Conservation (phyloP, 2,113 vertebrate genomes). For the Thunnus maccoyii region DNA sequence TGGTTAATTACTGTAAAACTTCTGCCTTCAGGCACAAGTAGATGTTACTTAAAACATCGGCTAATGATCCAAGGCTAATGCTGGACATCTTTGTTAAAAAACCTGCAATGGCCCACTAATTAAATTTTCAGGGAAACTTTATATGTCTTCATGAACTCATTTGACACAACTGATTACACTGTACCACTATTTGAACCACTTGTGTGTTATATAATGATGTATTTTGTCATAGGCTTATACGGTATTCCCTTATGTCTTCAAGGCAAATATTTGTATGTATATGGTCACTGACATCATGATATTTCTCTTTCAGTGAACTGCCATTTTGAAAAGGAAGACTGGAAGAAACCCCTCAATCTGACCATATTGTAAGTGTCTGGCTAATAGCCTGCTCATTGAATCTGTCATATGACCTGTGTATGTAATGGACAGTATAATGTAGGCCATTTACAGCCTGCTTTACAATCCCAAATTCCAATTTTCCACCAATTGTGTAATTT, state of each 20-base stretch:
- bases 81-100: slow-evolving; percentile 42
- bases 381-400: not conserved
- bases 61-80: slow-evolving; percentile 32
- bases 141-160: slow-evolving; percentile 25
- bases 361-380: slow-evolving; percentile 63
- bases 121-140: slow-evolving; percentile 11
- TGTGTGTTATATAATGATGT: not conserved
- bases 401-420: slow-evolving; percentile 6
- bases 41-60: slow-evolving; percentile 71
- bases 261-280: not conserved
- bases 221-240: not conserved
- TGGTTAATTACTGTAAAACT: slow-evolving; percentile 59
- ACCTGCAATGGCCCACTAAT: slow-evolving; percentile 29
- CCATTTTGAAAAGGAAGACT: slow-evolving; percentile 31
- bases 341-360: slow-evolving; percentile 21
- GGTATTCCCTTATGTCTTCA: not conserved
- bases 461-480: slow-evolving; percentile 33
- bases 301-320: slow-evolving; percentile 66
- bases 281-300: slow-evolving; percentile 6
- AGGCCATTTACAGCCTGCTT: slow-evolving; percentile 3
- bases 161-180: slow-evolving; percentile 29
- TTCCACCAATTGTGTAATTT: slow-evolving; percentile 38
- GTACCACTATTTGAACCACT: not conserved
- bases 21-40: slow-evolving; percentile 58
- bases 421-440: slow-evolving; percentile 1